Percentiles rank a stretch among this genome's conserved stretches.
Conservation (phyloP, 2,797 vertebrate species). For the Sebastes steindachneri region DNA sequence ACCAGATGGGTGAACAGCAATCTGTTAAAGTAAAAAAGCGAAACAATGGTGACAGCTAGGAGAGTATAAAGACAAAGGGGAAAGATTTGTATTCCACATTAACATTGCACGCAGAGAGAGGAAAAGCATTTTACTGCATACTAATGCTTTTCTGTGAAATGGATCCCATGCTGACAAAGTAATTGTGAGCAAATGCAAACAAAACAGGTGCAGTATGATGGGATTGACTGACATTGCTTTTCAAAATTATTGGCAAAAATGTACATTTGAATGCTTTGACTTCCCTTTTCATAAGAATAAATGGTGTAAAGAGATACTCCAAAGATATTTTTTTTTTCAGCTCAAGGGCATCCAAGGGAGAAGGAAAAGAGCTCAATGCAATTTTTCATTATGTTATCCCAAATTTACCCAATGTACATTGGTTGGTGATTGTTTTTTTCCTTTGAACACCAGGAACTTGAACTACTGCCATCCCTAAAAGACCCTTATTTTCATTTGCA, state of each 20-base stretch:
- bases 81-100: conserved; percentile 23
- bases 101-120: conserved; percentile 21
- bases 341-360: background rate
- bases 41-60: conserved; percentile 58
- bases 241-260: background rate
- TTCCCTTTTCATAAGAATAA: background rate
- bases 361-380: background rate
- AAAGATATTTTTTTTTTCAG: background rate
- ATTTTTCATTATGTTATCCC: conserved; percentile 7
- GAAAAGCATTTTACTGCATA: conserved; percentile 67
- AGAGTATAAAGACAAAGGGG: conserved; percentile 30
- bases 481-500: background rate
- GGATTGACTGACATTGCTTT: background rate
- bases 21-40: conserved; percentile 70
- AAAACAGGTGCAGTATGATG: conserved; percentile 15
- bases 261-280: background rate
- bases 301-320: background rate
- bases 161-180: conserved; percentile 64
- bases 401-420: background rate
- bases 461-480: background rate
- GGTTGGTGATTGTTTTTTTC: background rate
- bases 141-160: conserved; percentile 64
- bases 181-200: conserved; percentile 41
- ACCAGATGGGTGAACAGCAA: conserved; percentile 54
- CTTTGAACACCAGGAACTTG: background rate